These are phyloP conservation scores for Anguilla anguilla DNA, from an alignment of 2,797 vertebrate genomes.

Conservation along the genomic window DNA sequence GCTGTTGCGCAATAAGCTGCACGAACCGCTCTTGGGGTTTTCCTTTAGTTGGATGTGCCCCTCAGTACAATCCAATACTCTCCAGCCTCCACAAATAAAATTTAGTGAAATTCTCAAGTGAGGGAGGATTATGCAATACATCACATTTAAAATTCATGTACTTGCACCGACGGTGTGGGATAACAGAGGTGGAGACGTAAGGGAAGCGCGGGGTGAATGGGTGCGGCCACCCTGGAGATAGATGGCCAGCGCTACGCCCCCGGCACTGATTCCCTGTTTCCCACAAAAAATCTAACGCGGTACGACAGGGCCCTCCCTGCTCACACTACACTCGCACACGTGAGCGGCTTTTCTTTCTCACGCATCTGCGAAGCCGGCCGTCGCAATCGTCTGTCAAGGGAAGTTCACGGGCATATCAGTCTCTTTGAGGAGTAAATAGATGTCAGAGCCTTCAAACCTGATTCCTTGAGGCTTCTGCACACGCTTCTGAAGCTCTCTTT, in stretches of 20 bases:
- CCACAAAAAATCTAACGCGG: not conserved
- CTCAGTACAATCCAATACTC: not conserved
- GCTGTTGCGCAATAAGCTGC: not conserved
- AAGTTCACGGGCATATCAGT: slow-evolving; percentile 6
- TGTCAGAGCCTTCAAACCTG: slow-evolving; percentile 5
- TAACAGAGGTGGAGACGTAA: not conserved
- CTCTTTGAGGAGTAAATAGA: slow-evolving; percentile 1
- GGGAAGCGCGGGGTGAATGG: not conserved
- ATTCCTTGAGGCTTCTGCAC: not conserved
- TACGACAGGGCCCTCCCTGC: not conserved
- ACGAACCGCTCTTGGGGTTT: not conserved
- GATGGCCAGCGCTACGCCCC: not conserved
- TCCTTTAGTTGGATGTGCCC: not conserved
- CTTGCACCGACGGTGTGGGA: not conserved
- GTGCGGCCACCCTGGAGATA: not conserved
- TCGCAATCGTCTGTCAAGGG: not conserved
- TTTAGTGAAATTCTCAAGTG: not conserved
- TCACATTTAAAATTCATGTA: slow-evolving; percentile 12
- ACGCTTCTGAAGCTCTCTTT: not conserved
- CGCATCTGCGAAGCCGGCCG: not conserved
- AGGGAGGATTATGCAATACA: not conserved
- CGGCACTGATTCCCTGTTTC: not conserved
- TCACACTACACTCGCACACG: not conserved
- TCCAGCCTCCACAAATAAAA: not conserved
- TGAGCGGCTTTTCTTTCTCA: not conserved